phyloP scores from a whole-genome alignment of 2,888 invertebrate species.

The Lasioglossum vierecki region DNA sequence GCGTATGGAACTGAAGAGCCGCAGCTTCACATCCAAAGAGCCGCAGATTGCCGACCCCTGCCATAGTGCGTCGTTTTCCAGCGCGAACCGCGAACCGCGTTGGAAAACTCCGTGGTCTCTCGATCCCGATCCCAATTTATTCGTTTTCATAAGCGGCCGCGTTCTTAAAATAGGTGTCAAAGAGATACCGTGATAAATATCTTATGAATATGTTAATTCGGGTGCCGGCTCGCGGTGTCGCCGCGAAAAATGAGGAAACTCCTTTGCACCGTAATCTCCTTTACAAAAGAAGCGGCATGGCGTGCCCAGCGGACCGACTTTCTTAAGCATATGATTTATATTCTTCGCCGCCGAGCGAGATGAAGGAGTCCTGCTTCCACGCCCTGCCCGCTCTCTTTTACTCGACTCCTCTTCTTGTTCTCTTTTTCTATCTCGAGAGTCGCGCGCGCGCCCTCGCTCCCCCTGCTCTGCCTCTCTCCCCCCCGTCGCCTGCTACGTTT shows the following conservation, averaged over 20 bases:
- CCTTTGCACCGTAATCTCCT: constrained; percentile 65
- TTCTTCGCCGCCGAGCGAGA: constrained; percentile 54
- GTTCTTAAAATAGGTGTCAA: constrained; percentile 68
- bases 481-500: constrained; percentile 18
- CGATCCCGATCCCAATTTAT: constrained; percentile 51
- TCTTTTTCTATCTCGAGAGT: neutral
- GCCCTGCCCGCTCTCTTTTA: constrained; percentile 35
- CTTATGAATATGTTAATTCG: constrained; percentile 72
- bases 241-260: constrained; percentile 67
- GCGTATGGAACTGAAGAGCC: no score
- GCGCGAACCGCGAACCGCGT: neutral
- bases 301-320: constrained; percentile 40
- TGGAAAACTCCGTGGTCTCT: neutral
- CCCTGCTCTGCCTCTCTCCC: no score
- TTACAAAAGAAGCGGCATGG: constrained; percentile 63
- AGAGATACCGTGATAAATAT: constrained; percentile 70
- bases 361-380: constrained; percentile 49
- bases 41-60: no score
- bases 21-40: no score
- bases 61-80: no score
- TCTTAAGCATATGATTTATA: constrained; percentile 70
- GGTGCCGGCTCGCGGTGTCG: neutral
- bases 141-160: constrained; percentile 56
- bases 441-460: neutral
- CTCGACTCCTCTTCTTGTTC: neutral